Conservation (phyloP, 2,113 vertebrate genomes). For the Paracanthobrama guichenoti region DNA sequence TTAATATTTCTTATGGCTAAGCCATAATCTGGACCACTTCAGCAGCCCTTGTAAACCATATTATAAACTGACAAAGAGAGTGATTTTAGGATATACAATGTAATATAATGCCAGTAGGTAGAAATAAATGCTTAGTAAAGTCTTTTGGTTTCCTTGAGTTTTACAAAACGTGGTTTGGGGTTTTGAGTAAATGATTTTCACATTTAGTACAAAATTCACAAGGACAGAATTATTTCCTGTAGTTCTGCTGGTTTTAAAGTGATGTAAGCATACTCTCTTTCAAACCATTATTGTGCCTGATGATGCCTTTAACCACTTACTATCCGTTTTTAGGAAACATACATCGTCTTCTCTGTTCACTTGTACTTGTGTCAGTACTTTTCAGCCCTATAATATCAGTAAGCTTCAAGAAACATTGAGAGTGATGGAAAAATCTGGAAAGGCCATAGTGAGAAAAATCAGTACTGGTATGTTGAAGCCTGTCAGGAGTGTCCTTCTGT, state of each 20-base stretch:
- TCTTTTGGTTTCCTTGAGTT: neutral
- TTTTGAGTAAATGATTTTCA: slow-evolving; percentile 10
- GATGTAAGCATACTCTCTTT: neutral
- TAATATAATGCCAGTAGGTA: neutral
- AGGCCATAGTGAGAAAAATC: neutral
- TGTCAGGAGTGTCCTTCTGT: neutral
- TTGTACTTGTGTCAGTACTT: neutral
- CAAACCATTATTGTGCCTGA: slow-evolving; percentile 4
- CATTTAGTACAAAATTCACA: neutral
- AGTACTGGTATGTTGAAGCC: neutral
- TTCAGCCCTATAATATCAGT: neutral
- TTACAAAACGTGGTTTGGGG: slow-evolving; percentile 4
- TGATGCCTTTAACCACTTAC: slow-evolving; percentile 10
- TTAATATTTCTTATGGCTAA: neutral
- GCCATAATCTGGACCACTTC: neutral
- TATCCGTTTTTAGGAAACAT: neutral
- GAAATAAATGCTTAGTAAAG: slow-evolving; percentile 15
- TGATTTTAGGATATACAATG: slow-evolving; percentile 1
- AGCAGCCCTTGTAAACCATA: neutral
- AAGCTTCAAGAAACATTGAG: neutral
- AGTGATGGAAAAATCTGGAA: neutral
- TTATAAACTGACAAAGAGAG: neutral
- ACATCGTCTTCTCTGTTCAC: neutral
- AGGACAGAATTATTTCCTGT: slow-evolving; percentile 10
- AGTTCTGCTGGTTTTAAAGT: slow-evolving; percentile 1